A percentile compares a stretch with the other conserved stretches of the same genome.
phyloP scores from a whole-genome alignment of 2,113 vertebrate genomes.

The Megaptera novaeangliae region DNA sequence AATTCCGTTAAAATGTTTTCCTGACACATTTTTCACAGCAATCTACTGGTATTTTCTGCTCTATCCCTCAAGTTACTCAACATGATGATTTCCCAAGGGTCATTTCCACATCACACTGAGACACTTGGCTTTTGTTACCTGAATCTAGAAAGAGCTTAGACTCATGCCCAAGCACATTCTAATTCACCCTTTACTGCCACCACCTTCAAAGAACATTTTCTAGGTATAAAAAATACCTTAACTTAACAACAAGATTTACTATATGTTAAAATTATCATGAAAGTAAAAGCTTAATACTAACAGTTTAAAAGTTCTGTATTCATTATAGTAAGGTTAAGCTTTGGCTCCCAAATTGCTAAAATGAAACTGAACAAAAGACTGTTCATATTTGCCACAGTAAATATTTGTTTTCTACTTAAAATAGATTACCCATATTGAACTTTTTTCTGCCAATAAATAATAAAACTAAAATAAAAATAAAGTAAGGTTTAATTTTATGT shows the following conservation, averaged over 20 bases:
- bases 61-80: conserved; percentile 33
- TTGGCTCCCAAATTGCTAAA: background rate
- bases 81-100: conserved; percentile 66
- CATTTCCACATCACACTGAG: background rate
- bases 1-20: conserved; percentile 61
- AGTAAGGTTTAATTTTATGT: background rate
- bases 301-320: background rate
- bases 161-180: background rate
- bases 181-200: background rate
- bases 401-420: conserved; percentile 30
- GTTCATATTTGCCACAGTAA: background rate
- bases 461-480: background rate
- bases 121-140: conserved; percentile 34
- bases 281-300: background rate
- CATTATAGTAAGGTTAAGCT: background rate
- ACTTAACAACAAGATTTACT: background rate
- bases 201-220: background rate
- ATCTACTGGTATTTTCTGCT: conserved; percentile 40
- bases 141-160: background rate
- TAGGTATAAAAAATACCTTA: background rate
- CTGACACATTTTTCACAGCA: conserved; percentile 64
- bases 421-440: background rate
- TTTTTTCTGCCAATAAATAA: background rate
- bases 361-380: background rate
- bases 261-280: background rate